These are phyloP conservation scores for Listrodromus nycthemerus DNA, from an alignment of 2,888 invertebrate species.

Conservation along the genomic window DNA sequence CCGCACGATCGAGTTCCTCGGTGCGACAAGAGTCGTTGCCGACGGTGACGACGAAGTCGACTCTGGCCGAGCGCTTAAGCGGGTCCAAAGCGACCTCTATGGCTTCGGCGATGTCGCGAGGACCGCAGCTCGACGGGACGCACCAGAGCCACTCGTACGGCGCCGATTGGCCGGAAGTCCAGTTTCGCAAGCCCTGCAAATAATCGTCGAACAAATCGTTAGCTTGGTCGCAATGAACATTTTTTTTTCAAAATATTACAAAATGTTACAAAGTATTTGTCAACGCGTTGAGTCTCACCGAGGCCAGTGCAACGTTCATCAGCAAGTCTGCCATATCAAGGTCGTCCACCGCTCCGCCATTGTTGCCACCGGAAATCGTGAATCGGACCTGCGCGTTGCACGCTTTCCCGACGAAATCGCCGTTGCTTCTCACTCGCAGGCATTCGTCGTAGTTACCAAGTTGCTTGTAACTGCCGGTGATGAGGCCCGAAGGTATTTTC, in stretches of 20 bases:
- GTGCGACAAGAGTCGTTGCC: constrained; percentile 75
- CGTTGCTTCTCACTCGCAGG: constrained; percentile 84
- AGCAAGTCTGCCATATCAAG: constrained; percentile 75
- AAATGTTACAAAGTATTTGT: too few species aligned
- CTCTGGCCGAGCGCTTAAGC: constrained; percentile 73
- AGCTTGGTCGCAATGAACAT: not conserved
- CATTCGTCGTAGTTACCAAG: constrained; percentile 92
- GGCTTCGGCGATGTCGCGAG: constrained; percentile 75
- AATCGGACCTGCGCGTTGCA: constrained; percentile 87
- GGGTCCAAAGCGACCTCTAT: constrained; percentile 75
- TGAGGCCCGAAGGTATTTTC: constrained; percentile 89
- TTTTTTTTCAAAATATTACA: not conserved
- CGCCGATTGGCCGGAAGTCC: constrained; percentile 63
- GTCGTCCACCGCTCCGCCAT: constrained; percentile 38
- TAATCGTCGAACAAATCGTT: not conserved
- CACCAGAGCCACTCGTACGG: constrained; percentile 80
- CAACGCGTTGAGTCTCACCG: constrained; percentile 71
- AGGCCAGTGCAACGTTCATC: constrained; percentile 72
- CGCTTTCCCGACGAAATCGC: constrained; percentile 87
- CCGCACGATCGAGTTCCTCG: constrained; percentile 64
- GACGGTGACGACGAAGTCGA: constrained; percentile 76
- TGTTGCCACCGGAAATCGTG: constrained; percentile 69
- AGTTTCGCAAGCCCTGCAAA: constrained; percentile 62
- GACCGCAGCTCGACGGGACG: constrained; percentile 80
- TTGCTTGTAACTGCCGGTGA: constrained; percentile 89